Evolutionary conservation across 2,113 vertebrate genomes (phyloP).

Genomic region (Rattus rattus): DNA sequence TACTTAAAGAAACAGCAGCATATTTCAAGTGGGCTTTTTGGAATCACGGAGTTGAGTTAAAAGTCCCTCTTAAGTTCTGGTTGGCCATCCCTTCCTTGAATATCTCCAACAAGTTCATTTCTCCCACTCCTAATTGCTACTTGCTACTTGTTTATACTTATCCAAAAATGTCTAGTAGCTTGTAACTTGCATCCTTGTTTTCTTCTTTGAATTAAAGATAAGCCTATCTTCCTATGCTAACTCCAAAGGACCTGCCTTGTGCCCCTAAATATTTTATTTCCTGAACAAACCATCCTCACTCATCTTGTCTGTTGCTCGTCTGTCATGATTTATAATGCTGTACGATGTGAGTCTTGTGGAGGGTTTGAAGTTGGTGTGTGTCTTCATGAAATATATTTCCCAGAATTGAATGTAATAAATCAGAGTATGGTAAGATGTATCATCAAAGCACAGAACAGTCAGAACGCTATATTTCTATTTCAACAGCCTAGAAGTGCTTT

Average conservation of each 20-base stretch:
- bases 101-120: constrained; percentile 18
- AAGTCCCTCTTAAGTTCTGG: constrained; percentile 27
- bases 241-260: constrained; percentile 42
- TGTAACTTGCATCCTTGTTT: constrained; percentile 61
- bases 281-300: constrained; percentile 60
- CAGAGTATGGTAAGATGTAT: constrained; percentile 65
- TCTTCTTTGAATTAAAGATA: constrained; percentile 52
- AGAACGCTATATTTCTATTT: constrained; percentile 69
- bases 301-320: constrained; percentile 37
- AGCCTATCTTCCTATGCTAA: constrained; percentile 38
- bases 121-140: constrained; percentile 41
- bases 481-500: constrained; percentile 45
- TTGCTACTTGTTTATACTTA: constrained; percentile 40
- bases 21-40: neutral
- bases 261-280: constrained; percentile 70
- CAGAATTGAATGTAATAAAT: constrained; percentile 76
- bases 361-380: constrained; percentile 67
- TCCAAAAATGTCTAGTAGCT: constrained; percentile 26
- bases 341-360: constrained; percentile 55
- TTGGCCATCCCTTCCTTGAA: neutral
- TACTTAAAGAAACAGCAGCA: constrained; percentile 3
- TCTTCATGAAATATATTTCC: constrained; percentile 72
- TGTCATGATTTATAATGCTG: constrained; percentile 68
- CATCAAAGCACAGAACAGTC: constrained; percentile 57
- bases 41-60: constrained; percentile 5